phyloP scores from a whole-genome alignment of 2,113 vertebrate genomes.

The Paratilapia polleni region DNA sequence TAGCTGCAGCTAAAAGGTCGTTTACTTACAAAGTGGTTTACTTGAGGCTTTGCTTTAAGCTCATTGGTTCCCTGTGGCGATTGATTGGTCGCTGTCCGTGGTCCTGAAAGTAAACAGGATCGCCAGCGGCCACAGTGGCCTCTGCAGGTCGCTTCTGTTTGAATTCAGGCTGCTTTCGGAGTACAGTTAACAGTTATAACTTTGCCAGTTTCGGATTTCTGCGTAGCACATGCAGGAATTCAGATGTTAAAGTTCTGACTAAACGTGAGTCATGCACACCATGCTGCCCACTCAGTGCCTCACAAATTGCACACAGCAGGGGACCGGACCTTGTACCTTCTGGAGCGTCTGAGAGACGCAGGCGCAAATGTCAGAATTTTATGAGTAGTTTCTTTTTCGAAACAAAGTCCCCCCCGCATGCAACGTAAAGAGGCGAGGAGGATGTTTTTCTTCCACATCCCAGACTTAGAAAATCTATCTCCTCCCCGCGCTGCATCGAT shows the following conservation, averaged over 20 bases:
- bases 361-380: conserved; percentile 38
- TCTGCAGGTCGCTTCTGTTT: not conserved
- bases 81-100: conserved; percentile 49
- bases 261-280: conserved; percentile 48
- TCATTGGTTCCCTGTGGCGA: not conserved
- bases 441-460: not conserved
- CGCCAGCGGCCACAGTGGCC: not conserved
- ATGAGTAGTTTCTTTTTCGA: conserved; percentile 23
- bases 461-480: not conserved
- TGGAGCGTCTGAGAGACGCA: conserved; percentile 12
- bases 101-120: conserved; percentile 59
- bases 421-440: not conserved
- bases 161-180: not conserved
- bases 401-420: conserved; percentile 28
- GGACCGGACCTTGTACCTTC: conserved; percentile 30
- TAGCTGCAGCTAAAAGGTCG: not conserved
- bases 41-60: not conserved
- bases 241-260: conserved; percentile 22
- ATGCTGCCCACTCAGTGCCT: not conserved
- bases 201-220: not conserved
- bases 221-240: conserved; percentile 10
- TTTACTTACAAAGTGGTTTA: too few relatives aligned
- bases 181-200: not conserved
- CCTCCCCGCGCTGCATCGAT: not conserved
- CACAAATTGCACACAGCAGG: conserved; percentile 40